Evolutionary conservation across 2,113 vertebrate species (phyloP).

Genomic region (Fulica atra): DNA sequence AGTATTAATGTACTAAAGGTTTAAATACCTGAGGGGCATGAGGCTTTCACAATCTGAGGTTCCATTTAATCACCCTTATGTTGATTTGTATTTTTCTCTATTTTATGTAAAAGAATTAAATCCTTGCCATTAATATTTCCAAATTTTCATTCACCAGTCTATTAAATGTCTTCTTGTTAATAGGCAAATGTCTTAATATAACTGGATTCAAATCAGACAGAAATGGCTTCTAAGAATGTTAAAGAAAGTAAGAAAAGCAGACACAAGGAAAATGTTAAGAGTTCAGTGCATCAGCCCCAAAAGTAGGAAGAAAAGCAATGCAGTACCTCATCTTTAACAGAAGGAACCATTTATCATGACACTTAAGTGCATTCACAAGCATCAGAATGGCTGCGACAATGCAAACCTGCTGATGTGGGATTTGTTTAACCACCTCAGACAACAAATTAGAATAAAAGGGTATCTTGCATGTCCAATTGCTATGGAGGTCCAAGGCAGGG

Average conservation of each 20-base stretch:
- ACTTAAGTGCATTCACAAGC: constrained; percentile 46
- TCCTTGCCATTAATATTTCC: not conserved
- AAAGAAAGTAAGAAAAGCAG: not conserved
- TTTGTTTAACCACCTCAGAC: constrained; percentile 62
- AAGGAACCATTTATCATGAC: constrained; percentile 50
- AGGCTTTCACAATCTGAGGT: not conserved
- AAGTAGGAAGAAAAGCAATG: constrained; percentile 28
- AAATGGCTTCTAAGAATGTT: constrained; percentile 35
- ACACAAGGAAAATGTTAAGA: not conserved
- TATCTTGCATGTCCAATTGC: not conserved
- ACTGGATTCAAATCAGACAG: not conserved
- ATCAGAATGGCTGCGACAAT: constrained; percentile 32
- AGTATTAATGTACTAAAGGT: not conserved
- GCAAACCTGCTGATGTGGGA: constrained; percentile 39
- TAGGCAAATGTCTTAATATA: not conserved
- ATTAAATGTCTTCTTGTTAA: not conserved
- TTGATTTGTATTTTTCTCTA: not conserved
- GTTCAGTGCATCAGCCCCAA: constrained; percentile 28
- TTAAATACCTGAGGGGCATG: not conserved
- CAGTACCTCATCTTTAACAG: constrained; percentile 39
- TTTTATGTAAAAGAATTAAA: not conserved
- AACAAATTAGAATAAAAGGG: constrained; percentile 63
- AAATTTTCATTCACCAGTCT: not conserved
- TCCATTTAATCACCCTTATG: not conserved
- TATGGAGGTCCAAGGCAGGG: not conserved